These are phyloP conservation scores for Halcyon smyrnensis DNA, from an alignment of 2,797 vertebrate species.

Conservation along the genomic window DNA sequence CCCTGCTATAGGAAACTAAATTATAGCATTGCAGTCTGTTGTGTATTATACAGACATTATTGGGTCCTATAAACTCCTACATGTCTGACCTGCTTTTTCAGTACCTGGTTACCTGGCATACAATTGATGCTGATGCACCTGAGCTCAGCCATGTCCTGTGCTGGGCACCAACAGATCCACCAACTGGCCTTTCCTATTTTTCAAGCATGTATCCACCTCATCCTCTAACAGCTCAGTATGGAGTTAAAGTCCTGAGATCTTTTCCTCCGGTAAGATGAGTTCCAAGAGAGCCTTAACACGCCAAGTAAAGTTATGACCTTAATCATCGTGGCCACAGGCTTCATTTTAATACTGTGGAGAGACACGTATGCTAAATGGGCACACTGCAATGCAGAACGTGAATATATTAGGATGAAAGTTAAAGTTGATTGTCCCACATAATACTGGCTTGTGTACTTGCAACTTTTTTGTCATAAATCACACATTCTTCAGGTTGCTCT, in stretches of 20 bases:
- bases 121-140: slow-evolving; percentile 95
- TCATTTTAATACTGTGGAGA: neutral
- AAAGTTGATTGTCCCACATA: neutral
- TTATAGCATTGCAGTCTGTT: neutral
- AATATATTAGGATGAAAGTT: neutral
- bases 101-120: slow-evolving; percentile 98
- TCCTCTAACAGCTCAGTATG: slow-evolving; percentile 95
- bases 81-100: slow-evolving; percentile 61
- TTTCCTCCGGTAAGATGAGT: slow-evolving; percentile 88
- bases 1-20: neutral
- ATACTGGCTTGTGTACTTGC: neutral
- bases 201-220: slow-evolving; percentile 98
- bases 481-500: neutral
- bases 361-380: fast-evolving
- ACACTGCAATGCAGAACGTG: neutral
- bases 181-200: slow-evolving; percentile 96
- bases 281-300: neutral
- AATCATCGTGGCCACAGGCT: neutral
- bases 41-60: neutral
- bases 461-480: neutral
- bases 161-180: slow-evolving; percentile 94
- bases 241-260: slow-evolving; percentile 94
- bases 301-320: neutral
- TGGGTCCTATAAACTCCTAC: neutral
- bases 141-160: slow-evolving; percentile 96